Evolutionary conservation across 2,888 invertebrate species (phyloP), one percentile per base, ranked within the genome.

Genomic region (Lottia gigantea): DNA sequence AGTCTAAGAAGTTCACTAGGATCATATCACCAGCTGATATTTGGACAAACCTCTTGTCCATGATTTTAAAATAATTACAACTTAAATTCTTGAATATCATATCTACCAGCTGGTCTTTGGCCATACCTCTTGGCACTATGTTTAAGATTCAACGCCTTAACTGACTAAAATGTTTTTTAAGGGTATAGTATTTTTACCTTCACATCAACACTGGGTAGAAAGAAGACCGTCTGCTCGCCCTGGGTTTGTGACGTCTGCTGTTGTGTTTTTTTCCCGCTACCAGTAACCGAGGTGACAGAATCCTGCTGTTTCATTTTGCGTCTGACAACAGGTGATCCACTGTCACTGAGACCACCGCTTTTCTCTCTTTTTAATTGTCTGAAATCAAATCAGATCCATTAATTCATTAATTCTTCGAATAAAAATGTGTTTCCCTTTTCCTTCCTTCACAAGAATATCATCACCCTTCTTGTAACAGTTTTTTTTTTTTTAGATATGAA

Each of bases 151-250:
- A n/a, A n/a, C n/a, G n/a, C n/a, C n/a, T n/a, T n/a, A n/a, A n/a
- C n/a, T n/a, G n/a, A n/a, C n/a, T 31, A 31, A 31, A 4, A 31
- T 31, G 2, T 31, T 31, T 31, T 31, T 31, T 31, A 31, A 31
- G 31, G 31, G 11, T 6, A 40, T 8, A 8, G 6, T 11, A 40
- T 40, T 40, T 40, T 62, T 71, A 88, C 88, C 83, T 87, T 88
- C 63, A 89, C 86, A 79, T 88, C 88, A 6, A 89, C 85, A 67
- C 88, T 88, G 2, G 89, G 89, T 31, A 89, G 75, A 75, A 87
- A 86, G 83, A 89, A 88, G n/a, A 86, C 81, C 1, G 88, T 88
- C 46, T 83, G 81, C 69, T 85, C 84, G 46, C 82, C 76, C n/a
- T 71, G 70, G 14, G 76, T 74, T 26, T 68, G 75, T 46, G 78